Evolutionary conservation across 1,140 invertebrate genomes (phyloP).

Genomic region (Zaprionus nigranus): DNA sequence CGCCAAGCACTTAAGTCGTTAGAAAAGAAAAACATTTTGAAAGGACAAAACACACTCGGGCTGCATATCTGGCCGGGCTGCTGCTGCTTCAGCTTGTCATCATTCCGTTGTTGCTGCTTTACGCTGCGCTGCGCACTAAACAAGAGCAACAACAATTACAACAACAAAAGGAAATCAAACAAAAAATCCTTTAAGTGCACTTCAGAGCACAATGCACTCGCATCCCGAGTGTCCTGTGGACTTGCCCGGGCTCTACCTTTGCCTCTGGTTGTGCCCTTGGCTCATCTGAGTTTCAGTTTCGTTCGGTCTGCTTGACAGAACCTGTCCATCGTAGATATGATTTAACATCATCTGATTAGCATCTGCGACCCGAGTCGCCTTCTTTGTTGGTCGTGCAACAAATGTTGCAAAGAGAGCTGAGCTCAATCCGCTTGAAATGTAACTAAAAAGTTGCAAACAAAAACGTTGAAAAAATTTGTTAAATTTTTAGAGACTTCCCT

Average conservation of each 20-base stretch:
- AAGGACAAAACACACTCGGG: slow-evolving; percentile 63
- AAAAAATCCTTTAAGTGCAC: slow-evolving; percentile 78
- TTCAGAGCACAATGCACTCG: slow-evolving; percentile 77
- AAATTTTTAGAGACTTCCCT: too few relatives aligned
- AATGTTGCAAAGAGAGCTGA: slow-evolving; percentile 25
- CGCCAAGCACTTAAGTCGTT: slow-evolving; percentile 75
- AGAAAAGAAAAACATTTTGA: slow-evolving; percentile 82
- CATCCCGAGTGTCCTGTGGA: slow-evolving; percentile 30
- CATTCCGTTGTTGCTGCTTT: slow-evolving; percentile 55
- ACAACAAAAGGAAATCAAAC: background rate
- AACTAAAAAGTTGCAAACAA: background rate
- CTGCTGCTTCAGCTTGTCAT: slow-evolving; percentile 58
- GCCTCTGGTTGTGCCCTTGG: slow-evolving; percentile 9
- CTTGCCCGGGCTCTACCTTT: slow-evolving; percentile 15
- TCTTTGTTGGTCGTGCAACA: slow-evolving; percentile 12
- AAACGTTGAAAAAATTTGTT: too few relatives aligned
- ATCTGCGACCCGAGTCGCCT: slow-evolving; percentile 10
- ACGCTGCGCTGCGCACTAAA: slow-evolving; percentile 53
- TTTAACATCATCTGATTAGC: slow-evolving; percentile 42
- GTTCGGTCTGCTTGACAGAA: slow-evolving; percentile 11
- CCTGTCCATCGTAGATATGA: slow-evolving; percentile 38
- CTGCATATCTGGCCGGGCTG: too few relatives aligned
- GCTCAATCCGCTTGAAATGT: background rate
- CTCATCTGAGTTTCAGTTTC: slow-evolving; percentile 33
- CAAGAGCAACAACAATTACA: slow-evolving; percentile 13